Evolutionary conservation across 2,797 vertebrate species (phyloP).

Genomic region (Siniperca scherzeri): DNA sequence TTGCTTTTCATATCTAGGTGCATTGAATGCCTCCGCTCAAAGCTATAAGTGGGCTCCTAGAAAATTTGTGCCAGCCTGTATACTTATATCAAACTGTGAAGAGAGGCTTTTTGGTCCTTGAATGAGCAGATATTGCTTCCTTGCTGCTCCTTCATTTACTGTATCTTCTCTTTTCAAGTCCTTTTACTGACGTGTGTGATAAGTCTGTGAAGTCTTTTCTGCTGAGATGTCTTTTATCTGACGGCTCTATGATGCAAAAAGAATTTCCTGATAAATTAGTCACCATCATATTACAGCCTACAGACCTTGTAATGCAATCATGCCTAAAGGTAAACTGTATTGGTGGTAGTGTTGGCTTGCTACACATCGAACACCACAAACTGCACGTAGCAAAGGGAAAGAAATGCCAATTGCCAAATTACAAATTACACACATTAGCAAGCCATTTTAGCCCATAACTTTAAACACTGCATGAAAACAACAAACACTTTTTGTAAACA

Average conservation of each 20-base stretch:
- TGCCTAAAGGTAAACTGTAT: conserved; percentile 1
- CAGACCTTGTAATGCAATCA: conserved; percentile 12
- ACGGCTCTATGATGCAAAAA: conserved; percentile 40
- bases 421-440: not conserved
- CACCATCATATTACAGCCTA: conserved; percentile 29
- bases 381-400: not conserved
- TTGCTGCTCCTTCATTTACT: conserved; percentile 47
- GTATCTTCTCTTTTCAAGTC: conserved; percentile 44
- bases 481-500: conserved; percentile 29
- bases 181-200: conserved; percentile 29
- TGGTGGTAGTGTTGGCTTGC: conserved; percentile 5
- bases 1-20: conserved; percentile 17
- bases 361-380: not conserved
- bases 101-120: conserved; percentile 8
- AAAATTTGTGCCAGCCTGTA: conserved; percentile 9
- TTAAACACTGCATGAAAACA: conserved; percentile 12
- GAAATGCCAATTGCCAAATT: not conserved
- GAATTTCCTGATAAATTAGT: conserved; percentile 58
- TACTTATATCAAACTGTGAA: conserved; percentile 1
- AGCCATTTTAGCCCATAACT: conserved; percentile 3
- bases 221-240: conserved; percentile 43
- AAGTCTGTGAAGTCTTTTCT: conserved; percentile 23
- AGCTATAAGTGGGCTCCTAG: not conserved
- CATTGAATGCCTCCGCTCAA: conserved; percentile 1
- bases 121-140: conserved; percentile 23